Percentiles rank a stretch among this genome's conserved stretches.
phyloP scores from a whole-genome alignment of 2,888 invertebrate genomes.

The Lissocephala sabroskyi region DNA sequence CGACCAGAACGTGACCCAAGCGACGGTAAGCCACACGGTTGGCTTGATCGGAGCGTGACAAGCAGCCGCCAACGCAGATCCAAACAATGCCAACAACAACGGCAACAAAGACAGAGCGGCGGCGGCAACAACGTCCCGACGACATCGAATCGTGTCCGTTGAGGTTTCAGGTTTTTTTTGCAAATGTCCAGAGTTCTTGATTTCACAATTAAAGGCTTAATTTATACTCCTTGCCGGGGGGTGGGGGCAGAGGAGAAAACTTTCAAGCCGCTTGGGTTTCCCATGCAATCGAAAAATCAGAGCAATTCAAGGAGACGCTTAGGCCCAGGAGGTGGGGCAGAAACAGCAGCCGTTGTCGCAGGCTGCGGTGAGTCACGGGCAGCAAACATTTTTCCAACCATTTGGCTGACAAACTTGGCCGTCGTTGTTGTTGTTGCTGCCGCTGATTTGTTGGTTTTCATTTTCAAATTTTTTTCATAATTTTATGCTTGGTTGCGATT shows the following conservation, averaged over 20 bases:
- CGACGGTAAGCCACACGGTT: slow-evolving; percentile 23
- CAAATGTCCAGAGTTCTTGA: slow-evolving; percentile 39
- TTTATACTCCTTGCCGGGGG: slow-evolving; percentile 24
- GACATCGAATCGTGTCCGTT: too few species aligned
- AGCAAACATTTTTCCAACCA: neutral
- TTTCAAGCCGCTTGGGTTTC: too few species aligned
- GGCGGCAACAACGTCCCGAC: slow-evolving; percentile 12
- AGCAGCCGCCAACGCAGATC: slow-evolving; percentile 15
- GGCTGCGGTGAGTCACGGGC: neutral
- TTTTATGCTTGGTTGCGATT: slow-evolving; percentile 47
- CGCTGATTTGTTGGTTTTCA: slow-evolving; percentile 14
- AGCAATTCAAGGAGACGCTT: too few species aligned
- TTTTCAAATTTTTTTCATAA: slow-evolving; percentile 21
- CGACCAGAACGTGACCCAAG: slow-evolving; percentile 46
- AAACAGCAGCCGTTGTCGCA: slow-evolving; percentile 12
- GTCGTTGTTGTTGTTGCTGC: slow-evolving; percentile 17
- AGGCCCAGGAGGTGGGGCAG: neutral
- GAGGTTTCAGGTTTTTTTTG: too few species aligned
- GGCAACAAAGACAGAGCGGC: slow-evolving; percentile 2
- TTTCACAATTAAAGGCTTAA: slow-evolving; percentile 55
- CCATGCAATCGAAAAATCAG: too few species aligned
- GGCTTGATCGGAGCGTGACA: slow-evolving; percentile 45
- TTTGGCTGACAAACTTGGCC: slow-evolving; percentile 1
- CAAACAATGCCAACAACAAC: slow-evolving; percentile 18
- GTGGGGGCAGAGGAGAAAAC: too few species aligned